Percentiles rank a stretch among this genome's conserved stretches.
These are phyloP conservation scores for Kuschelorhynchus macadamiae DNA, from an alignment of 2,888 invertebrate genomes.

Conservation along the genomic window DNA sequence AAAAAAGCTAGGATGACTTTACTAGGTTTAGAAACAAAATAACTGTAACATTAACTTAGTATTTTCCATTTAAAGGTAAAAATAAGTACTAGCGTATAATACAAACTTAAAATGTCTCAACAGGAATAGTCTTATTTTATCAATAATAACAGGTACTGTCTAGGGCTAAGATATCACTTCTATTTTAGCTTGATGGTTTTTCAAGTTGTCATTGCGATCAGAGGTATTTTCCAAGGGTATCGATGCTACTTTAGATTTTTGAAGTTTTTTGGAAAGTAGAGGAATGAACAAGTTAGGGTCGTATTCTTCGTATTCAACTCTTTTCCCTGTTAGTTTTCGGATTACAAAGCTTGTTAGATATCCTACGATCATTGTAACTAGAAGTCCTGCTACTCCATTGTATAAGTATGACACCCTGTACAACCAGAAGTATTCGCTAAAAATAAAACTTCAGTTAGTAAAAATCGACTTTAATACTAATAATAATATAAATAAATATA, in stretches of 20 bases:
- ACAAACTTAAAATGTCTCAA: too few species aligned
- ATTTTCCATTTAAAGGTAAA: too few species aligned
- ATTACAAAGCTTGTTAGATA: constrained; percentile 69
- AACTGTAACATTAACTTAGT: too few species aligned
- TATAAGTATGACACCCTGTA: constrained; percentile 82
- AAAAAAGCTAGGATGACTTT: too few species aligned
- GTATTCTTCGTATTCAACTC: constrained; percentile 61
- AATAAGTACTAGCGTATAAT: too few species aligned
- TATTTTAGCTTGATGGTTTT: neutral
- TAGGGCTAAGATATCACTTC: neutral
- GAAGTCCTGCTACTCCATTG: constrained; percentile 74
- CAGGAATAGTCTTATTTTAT: too few species aligned
- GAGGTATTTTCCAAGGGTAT: neutral
- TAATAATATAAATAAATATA: too few species aligned
- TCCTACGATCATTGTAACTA: constrained; percentile 71
- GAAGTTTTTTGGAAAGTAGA: constrained; percentile 70
- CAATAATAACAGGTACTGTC: too few species aligned
- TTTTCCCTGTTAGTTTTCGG: constrained; percentile 61
- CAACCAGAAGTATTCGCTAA: constrained; percentile 73
- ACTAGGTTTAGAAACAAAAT: too few species aligned
- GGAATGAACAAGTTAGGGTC: constrained; percentile 75
- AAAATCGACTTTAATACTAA: too few species aligned
- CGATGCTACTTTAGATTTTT: constrained; percentile 47
- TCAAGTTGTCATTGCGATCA: neutral
- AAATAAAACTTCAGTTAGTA: too few species aligned